phyloP scores from a whole-genome alignment of 2,797 vertebrate genomes.

The Parauchenoglanis punctatus region DNA sequence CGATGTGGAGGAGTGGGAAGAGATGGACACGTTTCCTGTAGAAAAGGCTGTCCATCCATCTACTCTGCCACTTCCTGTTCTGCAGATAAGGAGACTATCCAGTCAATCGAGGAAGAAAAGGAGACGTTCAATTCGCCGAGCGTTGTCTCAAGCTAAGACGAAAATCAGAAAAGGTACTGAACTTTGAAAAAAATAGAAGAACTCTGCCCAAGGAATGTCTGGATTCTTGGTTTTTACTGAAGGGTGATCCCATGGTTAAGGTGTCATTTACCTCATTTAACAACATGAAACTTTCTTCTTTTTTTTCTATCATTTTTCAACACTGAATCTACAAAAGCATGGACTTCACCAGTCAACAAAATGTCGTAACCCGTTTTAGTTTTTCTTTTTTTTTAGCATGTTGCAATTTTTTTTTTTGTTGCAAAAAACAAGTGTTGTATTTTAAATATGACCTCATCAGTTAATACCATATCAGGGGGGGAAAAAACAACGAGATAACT shows the following conservation, averaged over 20 bases:
- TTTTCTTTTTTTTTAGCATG: not conserved
- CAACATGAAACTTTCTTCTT: no score
- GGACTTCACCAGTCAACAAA: not conserved
- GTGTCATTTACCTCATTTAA: not conserved
- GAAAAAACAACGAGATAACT: not conserved
- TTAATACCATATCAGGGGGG: not conserved
- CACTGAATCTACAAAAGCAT: not conserved
- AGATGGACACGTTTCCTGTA: constrained; percentile 36
- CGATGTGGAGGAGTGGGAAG: not conserved
- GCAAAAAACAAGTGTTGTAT: not conserved
- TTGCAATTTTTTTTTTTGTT: not conserved
- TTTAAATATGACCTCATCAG: not conserved
- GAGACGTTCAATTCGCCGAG: not conserved
- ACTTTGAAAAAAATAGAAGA: not conserved
- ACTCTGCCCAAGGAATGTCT: not conserved
- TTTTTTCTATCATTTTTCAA: not conserved
- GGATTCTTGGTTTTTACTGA: not conserved
- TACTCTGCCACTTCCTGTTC: constrained; percentile 37
- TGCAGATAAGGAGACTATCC: constrained; percentile 6
- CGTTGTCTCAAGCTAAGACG: not conserved
- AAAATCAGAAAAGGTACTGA: not conserved
- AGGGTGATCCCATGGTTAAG: not conserved
- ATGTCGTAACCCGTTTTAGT: not conserved
- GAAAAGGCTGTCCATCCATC: constrained; percentile 19
- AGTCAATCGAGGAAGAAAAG: not conserved